Percentiles rank a stretch among this genome's conserved stretches.
Evolutionary conservation across 1,140 invertebrate genomes (phyloP).

Genomic region (Ceratosolen solmsi): DNA sequence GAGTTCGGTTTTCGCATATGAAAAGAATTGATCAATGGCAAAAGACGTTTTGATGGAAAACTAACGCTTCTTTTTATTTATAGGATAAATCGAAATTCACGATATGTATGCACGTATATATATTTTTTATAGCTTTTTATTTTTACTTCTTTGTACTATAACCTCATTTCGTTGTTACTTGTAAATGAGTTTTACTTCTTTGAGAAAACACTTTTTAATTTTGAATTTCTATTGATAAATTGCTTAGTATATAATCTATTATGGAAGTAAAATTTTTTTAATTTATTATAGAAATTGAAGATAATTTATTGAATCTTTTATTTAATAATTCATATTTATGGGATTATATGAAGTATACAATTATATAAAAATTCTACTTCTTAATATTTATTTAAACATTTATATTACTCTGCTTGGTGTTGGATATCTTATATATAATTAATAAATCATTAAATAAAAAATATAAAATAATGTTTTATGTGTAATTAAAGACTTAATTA

Average conservation of each 20-base stretch:
- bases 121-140: not conserved
- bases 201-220: not conserved
- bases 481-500: no score
- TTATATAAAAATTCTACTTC: no score
- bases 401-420: no score
- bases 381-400: no score
- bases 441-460: no score
- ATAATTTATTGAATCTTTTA: no score
- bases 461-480: no score
- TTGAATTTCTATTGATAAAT: not conserved
- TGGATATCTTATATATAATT: no score
- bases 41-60: not conserved
- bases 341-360: no score
- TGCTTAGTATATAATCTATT: not conserved
- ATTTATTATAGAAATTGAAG: not conserved
- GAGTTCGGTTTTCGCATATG: not conserved
- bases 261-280: not conserved
- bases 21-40: not conserved
- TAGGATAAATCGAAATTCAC: not conserved
- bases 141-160: conserved; percentile 4
- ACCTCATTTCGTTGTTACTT: not conserved
- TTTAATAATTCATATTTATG: no score
- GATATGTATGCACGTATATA: not conserved
- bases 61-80: not conserved
- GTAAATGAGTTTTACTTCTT: not conserved